These are phyloP conservation scores for Microctonus hyperodae DNA, from an alignment of 2,888 invertebrate genomes.

Conservation along the genomic window DNA sequence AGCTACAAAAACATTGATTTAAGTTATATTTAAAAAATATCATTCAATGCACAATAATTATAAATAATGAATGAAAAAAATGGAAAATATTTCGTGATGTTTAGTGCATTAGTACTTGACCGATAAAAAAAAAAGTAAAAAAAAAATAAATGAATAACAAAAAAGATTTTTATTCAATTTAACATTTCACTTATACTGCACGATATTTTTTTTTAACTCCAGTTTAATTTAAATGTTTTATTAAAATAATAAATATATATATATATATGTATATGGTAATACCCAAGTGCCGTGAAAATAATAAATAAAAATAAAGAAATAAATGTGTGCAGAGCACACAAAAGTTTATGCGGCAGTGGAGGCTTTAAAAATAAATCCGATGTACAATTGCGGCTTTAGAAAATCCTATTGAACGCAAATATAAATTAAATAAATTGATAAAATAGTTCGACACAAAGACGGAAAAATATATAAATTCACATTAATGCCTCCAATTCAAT, in stretches of 20 bases:
- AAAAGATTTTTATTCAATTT: too few relatives aligned
- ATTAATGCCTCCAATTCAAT: slow-evolving; percentile 46
- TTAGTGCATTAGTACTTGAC: too few relatives aligned
- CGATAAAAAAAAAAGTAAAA: too few relatives aligned
- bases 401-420: neutral
- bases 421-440: neutral
- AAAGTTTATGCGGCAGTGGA: neutral
- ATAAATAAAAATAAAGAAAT: neutral
- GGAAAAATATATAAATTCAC: neutral
- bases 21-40: too few relatives aligned
- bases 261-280: neutral
- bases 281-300: neutral
- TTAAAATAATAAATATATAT: neutral
- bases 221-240: neutral
- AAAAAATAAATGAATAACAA: too few relatives aligned
- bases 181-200: too few relatives aligned
- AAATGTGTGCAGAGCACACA: neutral
- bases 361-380: slow-evolving; percentile 8
- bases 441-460: slow-evolving; percentile 7
- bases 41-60: too few relatives aligned
- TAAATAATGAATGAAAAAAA: too few relatives aligned
- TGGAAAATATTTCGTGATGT: too few relatives aligned
- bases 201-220: neutral
- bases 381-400: slow-evolving; percentile 2
- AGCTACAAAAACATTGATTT: too few relatives aligned